Conservation (phyloP, 2,113 vertebrate species). For the Takifugu bimaculatus region DNA sequence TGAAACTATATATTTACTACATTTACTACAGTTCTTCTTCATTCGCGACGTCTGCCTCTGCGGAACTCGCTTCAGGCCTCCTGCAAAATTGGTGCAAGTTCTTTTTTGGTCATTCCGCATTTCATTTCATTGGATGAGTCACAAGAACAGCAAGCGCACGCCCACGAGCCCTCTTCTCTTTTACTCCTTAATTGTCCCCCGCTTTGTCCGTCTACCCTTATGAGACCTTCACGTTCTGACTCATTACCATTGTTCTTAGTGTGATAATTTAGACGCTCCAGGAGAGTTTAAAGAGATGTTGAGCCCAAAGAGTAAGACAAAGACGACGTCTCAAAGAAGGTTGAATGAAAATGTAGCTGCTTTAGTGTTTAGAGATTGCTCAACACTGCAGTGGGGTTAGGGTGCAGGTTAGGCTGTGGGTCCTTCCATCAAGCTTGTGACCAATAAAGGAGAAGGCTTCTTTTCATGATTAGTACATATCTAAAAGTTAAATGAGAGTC, state of each 20-base stretch:
- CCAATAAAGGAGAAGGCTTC: conserved; percentile 46
- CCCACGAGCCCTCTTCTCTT: too few relatives aligned
- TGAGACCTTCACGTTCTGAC: not conserved
- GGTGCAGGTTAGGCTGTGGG: not conserved
- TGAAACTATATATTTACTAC: too few relatives aligned
- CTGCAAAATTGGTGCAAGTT: not conserved
- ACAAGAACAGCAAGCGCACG: not conserved
- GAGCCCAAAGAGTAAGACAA: not conserved
- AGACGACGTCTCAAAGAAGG: too few relatives aligned
- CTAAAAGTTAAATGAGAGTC: conserved; percentile 73
- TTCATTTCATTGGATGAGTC: not conserved
- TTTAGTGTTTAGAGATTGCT: not conserved
- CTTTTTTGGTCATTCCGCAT: not conserved
- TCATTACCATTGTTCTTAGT: not conserved
- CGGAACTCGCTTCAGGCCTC: not conserved
- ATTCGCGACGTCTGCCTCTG: not conserved
- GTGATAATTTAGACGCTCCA: not conserved
- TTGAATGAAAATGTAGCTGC: not conserved
- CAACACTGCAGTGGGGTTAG: not conserved
- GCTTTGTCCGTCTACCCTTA: not conserved
- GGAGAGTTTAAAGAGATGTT: not conserved
- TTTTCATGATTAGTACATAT: conserved; percentile 66
- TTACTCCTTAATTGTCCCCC: too few relatives aligned
- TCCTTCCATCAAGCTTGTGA: conserved; percentile 46
- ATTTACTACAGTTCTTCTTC: not conserved